Percentiles rank a stretch among this genome's conserved stretches.
phyloP scores from a whole-genome alignment of 2,113 vertebrate species.

The Gracilinanus agilis region DNA sequence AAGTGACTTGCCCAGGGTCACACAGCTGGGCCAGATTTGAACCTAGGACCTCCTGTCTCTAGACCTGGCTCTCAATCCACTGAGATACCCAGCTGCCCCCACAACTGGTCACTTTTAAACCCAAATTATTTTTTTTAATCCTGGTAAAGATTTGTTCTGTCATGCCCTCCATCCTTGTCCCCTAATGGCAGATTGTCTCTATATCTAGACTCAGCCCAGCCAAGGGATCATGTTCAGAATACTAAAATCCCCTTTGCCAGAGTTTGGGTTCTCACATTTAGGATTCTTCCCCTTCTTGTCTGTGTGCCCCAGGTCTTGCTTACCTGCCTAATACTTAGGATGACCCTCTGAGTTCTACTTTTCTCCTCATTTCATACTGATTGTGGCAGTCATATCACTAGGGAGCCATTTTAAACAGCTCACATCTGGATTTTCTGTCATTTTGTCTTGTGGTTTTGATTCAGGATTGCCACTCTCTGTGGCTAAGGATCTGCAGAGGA shows the following conservation, averaged over 20 bases:
- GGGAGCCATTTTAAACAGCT: slow-evolving; percentile 7
- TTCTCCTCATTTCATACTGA: slow-evolving; percentile 47
- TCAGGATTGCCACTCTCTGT: neutral
- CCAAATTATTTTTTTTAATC: neutral
- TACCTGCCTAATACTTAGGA: slow-evolving; percentile 31
- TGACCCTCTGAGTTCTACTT: slow-evolving; percentile 56
- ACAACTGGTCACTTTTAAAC: slow-evolving; percentile 21
- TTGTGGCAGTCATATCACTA: slow-evolving; percentile 2
- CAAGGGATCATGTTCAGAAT: neutral
- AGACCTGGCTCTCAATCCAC: too few species aligned
- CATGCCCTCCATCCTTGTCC: neutral
- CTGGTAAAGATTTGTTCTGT: neutral
- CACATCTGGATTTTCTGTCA: slow-evolving; percentile 33
- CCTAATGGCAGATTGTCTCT: neutral
- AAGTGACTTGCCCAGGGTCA: too few species aligned
- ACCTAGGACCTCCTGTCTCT: too few species aligned
- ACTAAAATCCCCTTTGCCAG: neutral
- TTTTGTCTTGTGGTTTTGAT: slow-evolving; percentile 36
- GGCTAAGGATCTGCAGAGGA: neutral
- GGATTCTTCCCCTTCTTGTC: neutral
- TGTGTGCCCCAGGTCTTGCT: neutral
- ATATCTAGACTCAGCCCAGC: neutral
- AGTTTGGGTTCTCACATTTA: neutral
- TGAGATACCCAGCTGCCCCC: too few species aligned
- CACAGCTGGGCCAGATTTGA: too few species aligned